A percentile compares a stretch with the other conserved stretches of the same genome.
Conservation (phyloP, 2,888 invertebrate species). For the Mellilla xanthometata region DNA sequence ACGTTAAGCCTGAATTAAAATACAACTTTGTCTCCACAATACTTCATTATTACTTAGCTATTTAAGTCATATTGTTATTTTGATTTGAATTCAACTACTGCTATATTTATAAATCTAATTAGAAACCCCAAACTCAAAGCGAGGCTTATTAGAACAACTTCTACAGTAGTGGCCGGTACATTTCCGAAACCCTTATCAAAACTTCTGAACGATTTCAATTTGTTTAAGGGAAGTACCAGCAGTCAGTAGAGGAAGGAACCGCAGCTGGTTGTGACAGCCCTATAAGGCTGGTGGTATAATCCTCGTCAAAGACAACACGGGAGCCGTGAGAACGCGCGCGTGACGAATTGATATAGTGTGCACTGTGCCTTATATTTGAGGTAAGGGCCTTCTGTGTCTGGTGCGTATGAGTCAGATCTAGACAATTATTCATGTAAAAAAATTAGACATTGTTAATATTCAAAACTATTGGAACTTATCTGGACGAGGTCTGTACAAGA, state of each 20-base stretch:
- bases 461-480: too few relatives aligned
- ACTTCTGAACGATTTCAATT: constrained; percentile 10
- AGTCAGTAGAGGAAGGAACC: background rate
- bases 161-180: background rate
- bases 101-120: background rate
- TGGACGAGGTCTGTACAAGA: too few relatives aligned
- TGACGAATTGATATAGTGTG: constrained; percentile 48
- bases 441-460: too few relatives aligned
- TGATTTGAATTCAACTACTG: too few relatives aligned
- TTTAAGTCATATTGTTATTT: too few relatives aligned
- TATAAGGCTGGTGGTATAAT: constrained; percentile 47
- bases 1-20: too few relatives aligned
- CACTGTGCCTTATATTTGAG: constrained; percentile 31
- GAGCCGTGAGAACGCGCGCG: constrained; percentile 71
- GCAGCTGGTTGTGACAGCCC: constrained; percentile 43
- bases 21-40: too few relatives aligned
- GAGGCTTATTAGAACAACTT: background rate
- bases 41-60: too few relatives aligned
- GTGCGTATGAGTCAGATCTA: too few relatives aligned
- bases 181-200: constrained; percentile 8
- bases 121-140: background rate
- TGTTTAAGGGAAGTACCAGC: constrained; percentile 6
- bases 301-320: constrained; percentile 64
- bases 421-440: too few relatives aligned
- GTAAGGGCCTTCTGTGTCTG: too few relatives aligned